Base-by-base conservation (phyloP, 1,140 invertebrate species). In the Danaus melanippus region DNA sequence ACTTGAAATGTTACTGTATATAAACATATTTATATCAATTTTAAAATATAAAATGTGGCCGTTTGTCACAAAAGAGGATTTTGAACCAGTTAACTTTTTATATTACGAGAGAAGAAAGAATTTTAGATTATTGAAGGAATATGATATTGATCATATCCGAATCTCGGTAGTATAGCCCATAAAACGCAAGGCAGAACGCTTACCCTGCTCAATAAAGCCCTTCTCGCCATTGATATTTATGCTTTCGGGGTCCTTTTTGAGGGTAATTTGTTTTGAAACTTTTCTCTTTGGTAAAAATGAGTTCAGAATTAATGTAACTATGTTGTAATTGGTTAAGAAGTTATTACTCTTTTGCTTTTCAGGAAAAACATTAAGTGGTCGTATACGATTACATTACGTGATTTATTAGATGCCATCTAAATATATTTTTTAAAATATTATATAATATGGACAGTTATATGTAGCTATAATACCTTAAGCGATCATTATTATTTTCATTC, bases 151-250 rank as follows among this genome's bases (percentile, higher is more conserved):
- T 71, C 64, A 77, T 64, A 67, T 67, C 64, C 58, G 64, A 69
- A 69, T 63, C 67, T 66, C 59, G 42, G 56, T 69, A 67, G 67
- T 65, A 66, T 67, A 55, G 65, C 58, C 70, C 69, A 64, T 74
- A 74, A 78, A 79, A 71, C 66, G 69, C 67, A 77, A 74, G 69
- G 58, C 66, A 58, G 69, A 64, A 57, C 65, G 66, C 60, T 62
- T 70, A 62, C 65, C 60, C 66, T 4, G 21, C 21, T 64, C 64
- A 50, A 47, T 64, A 53, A 64, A 67, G 68, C 68, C 70, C 65
- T 76, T 66, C 60, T 59, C 67, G 64, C 66, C 65, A 74, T 75
- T 79, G 74, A 77, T 79, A 79, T 79, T 78, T 81, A 79, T 81
- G 69, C 60, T 69, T 75, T 70, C 57, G 70, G 67, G 59, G 64